Percentiles rank a stretch among this genome's conserved stretches.
Evolutionary conservation across 2,113 vertebrate species (phyloP).

Genomic region (Trichechus manatus): DNA sequence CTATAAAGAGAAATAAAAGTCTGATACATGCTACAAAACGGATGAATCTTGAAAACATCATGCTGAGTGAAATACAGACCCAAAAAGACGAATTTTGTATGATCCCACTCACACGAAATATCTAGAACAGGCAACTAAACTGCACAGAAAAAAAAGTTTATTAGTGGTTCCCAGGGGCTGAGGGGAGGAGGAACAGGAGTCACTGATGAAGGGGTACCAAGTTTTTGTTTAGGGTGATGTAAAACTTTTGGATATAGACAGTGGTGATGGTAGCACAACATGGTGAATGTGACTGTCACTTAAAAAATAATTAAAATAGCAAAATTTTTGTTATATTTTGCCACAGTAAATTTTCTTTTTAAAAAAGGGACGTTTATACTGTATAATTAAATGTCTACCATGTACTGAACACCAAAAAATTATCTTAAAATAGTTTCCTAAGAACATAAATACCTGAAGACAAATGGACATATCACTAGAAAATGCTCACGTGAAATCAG

Average conservation of each 20-base stretch:
- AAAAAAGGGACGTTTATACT: background rate
- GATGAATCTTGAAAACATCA: too few relatives aligned
- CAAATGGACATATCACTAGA: background rate
- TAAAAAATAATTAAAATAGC: background rate
- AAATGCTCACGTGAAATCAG: slow-evolving; percentile 5
- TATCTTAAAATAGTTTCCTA: slow-evolving; percentile 12
- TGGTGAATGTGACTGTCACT: background rate
- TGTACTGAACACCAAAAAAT: background rate
- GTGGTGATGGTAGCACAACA: background rate
- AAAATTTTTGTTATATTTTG: background rate
- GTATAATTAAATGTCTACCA: background rate
- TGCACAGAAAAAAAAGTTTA: background rate
- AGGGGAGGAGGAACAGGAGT: too few relatives aligned
- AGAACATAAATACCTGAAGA: slow-evolving; percentile 33
- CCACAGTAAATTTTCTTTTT: background rate
- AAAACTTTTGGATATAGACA: too few relatives aligned
- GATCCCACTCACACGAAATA: background rate
- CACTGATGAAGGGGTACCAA: too few relatives aligned
- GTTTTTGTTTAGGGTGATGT: too few relatives aligned
- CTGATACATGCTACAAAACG: too few relatives aligned
- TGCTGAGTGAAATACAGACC: background rate
- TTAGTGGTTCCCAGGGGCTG: too few relatives aligned
- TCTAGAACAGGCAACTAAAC: too few relatives aligned
- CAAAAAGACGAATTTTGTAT: background rate
- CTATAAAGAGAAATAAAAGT: too few relatives aligned